Evolutionary conservation across 2,113 vertebrate genomes (phyloP).

Genomic region (Tringa solitaria): DNA sequence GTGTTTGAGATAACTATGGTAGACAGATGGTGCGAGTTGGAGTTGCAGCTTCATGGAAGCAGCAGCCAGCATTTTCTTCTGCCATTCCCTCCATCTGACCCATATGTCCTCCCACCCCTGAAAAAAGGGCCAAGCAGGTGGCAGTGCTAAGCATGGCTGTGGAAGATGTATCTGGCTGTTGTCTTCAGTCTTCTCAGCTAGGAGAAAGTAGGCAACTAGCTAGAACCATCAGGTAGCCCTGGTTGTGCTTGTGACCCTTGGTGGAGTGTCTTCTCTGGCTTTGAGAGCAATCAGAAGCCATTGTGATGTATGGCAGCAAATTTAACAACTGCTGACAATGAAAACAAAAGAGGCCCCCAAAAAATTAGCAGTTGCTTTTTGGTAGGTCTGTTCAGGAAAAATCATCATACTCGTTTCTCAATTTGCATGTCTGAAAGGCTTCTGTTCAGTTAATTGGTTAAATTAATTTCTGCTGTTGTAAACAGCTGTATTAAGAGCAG

Average conservation of each 20-base stretch:
- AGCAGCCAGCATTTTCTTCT: neutral
- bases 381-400: neutral
- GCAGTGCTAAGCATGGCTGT: neutral
- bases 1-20: no score
- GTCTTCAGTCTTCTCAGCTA: neutral
- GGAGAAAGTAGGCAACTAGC: neutral
- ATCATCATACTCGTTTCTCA: neutral
- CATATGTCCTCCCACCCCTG: neutral
- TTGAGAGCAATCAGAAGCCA: neutral
- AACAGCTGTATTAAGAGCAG: neutral
- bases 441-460: constrained; percentile 22
- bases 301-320: fast-evolving
- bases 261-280: neutral
- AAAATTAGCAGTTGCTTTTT: neutral
- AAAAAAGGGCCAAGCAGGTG: neutral
- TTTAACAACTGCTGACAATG: neutral
- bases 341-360: neutral
- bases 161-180: neutral
- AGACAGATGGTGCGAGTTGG: neutral
- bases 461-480: constrained; percentile 23
- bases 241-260: neutral
- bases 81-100: neutral
- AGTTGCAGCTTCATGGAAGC: neutral
- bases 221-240: fast-evolving
- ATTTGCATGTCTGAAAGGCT: constrained; percentile 45